These are phyloP conservation scores for Drosophila crucigera DNA, from an alignment of 2,888 invertebrate genomes.

Conservation along the genomic window DNA sequence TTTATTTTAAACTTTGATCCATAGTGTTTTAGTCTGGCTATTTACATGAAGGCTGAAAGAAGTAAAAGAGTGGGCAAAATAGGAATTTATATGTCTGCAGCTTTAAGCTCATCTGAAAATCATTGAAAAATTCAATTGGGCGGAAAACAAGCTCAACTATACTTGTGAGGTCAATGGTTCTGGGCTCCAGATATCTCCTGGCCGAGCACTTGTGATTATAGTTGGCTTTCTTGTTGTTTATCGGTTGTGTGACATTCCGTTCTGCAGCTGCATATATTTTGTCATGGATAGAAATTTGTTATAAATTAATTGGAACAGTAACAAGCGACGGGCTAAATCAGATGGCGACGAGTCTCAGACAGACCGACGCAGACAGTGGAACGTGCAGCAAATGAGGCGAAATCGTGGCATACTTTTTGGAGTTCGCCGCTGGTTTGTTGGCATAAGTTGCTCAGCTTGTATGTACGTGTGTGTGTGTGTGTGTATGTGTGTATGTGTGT, in stretches of 20 bases:
- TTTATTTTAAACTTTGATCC: background rate
- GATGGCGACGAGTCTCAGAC: conserved; percentile 25
- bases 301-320: conserved; percentile 57
- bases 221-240: background rate
- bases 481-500: conserved; percentile 5
- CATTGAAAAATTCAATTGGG: background rate
- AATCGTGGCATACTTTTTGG: conserved; percentile 73
- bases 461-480: conserved; percentile 17
- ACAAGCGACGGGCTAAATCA: conserved; percentile 15
- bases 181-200: background rate
- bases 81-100: background rate
- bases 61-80: background rate
- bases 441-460: conserved; percentile 37
- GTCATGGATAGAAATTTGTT: conserved; percentile 29
- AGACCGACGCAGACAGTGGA: conserved; percentile 3
- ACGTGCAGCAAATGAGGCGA: conserved; percentile 70
- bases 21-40: too few species aligned
- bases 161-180: background rate
- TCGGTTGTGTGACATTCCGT: background rate
- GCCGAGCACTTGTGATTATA: background rate
- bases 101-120: background rate
- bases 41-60: background rate
- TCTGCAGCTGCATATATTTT: conserved; percentile 5
- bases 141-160: background rate
- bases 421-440: conserved; percentile 28